Evolutionary conservation across 2,113 vertebrate genomes (phyloP), one percentile per base, ranked within the genome.

Genomic region (Egretta garzetta): DNA sequence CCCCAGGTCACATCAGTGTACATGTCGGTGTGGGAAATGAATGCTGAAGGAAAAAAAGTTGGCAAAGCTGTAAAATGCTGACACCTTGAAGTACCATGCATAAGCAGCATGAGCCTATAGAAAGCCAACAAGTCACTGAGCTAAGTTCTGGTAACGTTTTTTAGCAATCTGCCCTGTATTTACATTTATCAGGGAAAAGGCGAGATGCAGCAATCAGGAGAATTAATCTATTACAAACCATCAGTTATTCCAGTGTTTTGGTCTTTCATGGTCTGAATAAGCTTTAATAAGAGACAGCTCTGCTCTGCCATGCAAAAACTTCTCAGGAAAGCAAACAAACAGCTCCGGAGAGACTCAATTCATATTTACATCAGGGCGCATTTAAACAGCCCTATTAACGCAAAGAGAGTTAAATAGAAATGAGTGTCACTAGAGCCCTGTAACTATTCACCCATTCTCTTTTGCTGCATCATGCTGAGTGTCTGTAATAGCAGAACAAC

Each of bases 371-470:
- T 70, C 1, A 2, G 18, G 33, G 32, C 11, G 18, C 50, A 63
- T 73, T 93, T 81, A 85, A 85, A n/a, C 58, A 72, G 39, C 21
- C 32, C 3, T 0, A 85, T 49, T 73, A 85, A 75, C 58, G 41
- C 70, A 83, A 81, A 68, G 58, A 41, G 10, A 75, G 45, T 70
- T 70, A 89, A 90, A 85, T n/a, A 87, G 81, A 80, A 93, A 80
- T 43, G 20, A 63, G n/a, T 72, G 75, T 80, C 77, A 73, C 53
- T 74, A 74, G 2, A 81, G 6, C n/a, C 39, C 58, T 76, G 53
- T 87, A 93, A 94, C 49, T 73, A 27, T 76, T 90, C 66, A 67
- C 19, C 53, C 95, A 81, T 95, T 96, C 83, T 94, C 80, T 92
- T 93, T 58, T 83, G 84, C 94, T 95, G 66, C 23, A 1, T 92